Conservation (phyloP, 2,113 vertebrate genomes). For the Muntiacus muntjak region DNA sequence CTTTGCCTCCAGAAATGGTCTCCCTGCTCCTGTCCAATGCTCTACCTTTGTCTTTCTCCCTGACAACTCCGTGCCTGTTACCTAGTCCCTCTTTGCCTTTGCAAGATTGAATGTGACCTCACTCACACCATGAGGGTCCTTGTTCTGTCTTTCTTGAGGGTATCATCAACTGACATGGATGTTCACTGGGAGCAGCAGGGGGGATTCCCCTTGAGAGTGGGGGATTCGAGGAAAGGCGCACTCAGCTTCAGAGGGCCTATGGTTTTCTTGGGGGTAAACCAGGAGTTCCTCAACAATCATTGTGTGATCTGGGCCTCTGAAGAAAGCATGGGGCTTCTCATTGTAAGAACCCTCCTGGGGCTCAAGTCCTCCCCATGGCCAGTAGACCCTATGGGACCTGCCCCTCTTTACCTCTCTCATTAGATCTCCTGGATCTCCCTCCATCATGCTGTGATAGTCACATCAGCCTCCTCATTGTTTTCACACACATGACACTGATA, state of each 20-base stretch:
- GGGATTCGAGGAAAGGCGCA: background rate
- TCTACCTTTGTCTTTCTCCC: background rate
- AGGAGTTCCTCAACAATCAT: background rate
- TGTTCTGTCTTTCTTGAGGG: background rate
- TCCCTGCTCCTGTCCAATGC: background rate
- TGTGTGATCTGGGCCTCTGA: background rate
- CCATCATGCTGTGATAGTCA: background rate
- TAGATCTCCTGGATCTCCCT: background rate
- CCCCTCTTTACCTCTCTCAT: background rate
- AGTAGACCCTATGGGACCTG: background rate
- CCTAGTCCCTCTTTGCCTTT: background rate
- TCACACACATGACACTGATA: background rate
- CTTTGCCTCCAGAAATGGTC: background rate
- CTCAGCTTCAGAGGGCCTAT: background rate
- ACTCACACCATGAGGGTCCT: background rate
- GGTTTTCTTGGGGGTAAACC: background rate
- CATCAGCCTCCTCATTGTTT: background rate
- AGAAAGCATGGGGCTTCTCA: background rate
- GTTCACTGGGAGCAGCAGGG: background rate
- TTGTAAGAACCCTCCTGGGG: background rate
- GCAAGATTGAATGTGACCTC: background rate
- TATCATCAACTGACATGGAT: background rate
- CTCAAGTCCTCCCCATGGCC: background rate
- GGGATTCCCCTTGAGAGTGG: background rate
- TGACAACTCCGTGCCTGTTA: background rate